A percentile compares a stretch with the other conserved stretches of the same genome.
phyloP scores from a whole-genome alignment of 64 coral and sea anemone species.

The Stichodactyla helianthus region DNA sequence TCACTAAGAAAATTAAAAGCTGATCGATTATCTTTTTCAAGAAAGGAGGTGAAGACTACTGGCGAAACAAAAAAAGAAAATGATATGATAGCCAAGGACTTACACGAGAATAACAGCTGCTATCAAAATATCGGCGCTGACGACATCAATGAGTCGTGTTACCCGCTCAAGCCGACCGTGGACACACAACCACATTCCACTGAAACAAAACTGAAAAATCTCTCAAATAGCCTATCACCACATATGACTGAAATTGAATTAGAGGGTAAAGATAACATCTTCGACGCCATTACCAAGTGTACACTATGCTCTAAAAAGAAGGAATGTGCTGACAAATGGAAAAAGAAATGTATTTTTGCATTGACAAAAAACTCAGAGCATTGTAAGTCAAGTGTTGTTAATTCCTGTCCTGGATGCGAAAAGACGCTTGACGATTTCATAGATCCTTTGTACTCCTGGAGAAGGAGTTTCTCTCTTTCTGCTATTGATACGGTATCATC shows the following conservation, averaged over 20 bases:
- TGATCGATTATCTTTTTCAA: neutral
- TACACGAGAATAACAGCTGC: neutral
- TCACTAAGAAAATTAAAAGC: neutral
- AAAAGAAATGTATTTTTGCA: neutral
- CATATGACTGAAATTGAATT: neutral
- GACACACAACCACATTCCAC: neutral
- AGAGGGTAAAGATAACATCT: neutral
- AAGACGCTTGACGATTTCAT: neutral
- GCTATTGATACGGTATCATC: neutral
- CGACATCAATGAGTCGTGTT: neutral
- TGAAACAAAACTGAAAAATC: neutral
- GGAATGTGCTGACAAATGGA: neutral
- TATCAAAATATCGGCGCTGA: neutral
- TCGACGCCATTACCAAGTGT: neutral
- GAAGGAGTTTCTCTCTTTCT: conserved; percentile 2
- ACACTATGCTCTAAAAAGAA: neutral
- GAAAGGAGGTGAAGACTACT: conserved; percentile 13
- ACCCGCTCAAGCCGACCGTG: neutral
- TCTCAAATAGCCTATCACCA: neutral
- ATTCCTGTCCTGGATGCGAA: neutral
- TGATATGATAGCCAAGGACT: neutral
- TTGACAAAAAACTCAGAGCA: neutral
- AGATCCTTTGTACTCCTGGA: neutral
- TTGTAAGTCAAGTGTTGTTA: neutral
- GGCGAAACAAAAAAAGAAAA: neutral